These are phyloP conservation scores for Herminia tarsipennalis DNA, from an alignment of 2,888 invertebrate genomes.

Conservation along the genomic window DNA sequence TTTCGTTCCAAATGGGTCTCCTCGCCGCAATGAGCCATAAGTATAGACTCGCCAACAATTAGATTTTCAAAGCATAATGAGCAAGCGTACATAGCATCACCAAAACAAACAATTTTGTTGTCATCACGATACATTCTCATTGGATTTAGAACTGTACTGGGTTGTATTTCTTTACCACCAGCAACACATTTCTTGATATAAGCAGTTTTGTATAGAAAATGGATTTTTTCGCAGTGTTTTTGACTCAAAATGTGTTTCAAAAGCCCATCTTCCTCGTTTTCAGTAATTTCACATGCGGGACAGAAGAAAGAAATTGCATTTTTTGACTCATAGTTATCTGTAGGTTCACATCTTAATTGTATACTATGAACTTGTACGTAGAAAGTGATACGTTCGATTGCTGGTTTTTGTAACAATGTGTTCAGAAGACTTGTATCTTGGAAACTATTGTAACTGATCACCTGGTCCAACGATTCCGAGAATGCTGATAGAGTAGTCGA, in stretches of 20 bases:
- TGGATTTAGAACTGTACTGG: conserved; percentile 74
- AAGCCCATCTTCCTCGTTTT: conserved; percentile 66
- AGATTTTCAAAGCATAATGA: conserved; percentile 75
- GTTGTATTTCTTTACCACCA: conserved; percentile 72
- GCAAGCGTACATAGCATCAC: conserved; percentile 76
- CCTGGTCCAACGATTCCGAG: conserved; percentile 73
- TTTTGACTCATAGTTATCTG: conserved; percentile 53
- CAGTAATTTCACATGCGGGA: conserved; percentile 61
- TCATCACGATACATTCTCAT: conserved; percentile 80
- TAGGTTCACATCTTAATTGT: conserved; percentile 60
- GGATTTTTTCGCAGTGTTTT: conserved; percentile 73
- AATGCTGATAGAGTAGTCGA: conserved; percentile 72
- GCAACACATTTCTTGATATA: conserved; percentile 78
- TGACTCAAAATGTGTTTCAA: conserved; percentile 70
- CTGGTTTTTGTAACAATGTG: conserved; percentile 67
- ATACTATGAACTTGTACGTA: conserved; percentile 79
- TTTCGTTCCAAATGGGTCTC: conserved; percentile 61
- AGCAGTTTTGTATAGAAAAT: conserved; percentile 77
- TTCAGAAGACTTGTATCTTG: conserved; percentile 66
- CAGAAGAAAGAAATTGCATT: conserved; percentile 66
- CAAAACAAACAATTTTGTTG: conserved; percentile 80
- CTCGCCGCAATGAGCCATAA: conserved; percentile 72
- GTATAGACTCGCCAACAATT: conserved; percentile 72
- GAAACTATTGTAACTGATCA: conserved; percentile 76
- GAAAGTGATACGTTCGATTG: conserved; percentile 76